Conservation (phyloP, 1,140 invertebrate species). For the Neodiprion lecontei region DNA sequence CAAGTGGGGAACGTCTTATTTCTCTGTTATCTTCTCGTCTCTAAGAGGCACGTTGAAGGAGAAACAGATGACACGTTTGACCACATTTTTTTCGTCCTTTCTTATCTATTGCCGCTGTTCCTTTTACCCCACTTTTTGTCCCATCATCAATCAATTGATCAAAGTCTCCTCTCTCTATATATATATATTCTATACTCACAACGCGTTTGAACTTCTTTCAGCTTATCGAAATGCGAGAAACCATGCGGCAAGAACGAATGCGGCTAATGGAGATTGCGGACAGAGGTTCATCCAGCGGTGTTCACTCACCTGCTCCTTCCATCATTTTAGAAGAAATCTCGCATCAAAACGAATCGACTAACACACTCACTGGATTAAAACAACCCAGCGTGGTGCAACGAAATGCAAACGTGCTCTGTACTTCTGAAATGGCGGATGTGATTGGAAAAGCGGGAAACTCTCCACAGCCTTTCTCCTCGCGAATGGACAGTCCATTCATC, state of each 20-base stretch:
- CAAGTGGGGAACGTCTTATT: no score
- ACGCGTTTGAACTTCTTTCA: neutral
- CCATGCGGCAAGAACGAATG: neutral
- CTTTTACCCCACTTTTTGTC: neutral
- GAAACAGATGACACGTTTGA: no score
- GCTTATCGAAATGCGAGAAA: neutral
- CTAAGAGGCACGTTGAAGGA: no score
- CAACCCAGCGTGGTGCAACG: neutral
- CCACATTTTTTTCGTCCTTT: no score
- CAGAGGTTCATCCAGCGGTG: neutral
- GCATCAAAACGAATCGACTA: no score
- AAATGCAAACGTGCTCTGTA: no score
- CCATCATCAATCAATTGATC: neutral
- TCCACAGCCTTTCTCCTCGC: no score
- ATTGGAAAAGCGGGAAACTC: no score
- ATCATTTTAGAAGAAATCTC: no score
- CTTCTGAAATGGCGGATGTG: no score
- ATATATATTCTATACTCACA: neutral
- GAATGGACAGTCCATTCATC: no score
- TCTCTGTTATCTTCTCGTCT: no score
- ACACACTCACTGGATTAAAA: neutral
- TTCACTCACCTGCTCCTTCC: neutral
- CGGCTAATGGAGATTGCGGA: slow-evolving; percentile 6
- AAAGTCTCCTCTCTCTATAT: neutral
- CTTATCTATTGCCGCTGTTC: neutral